Evolutionary conservation across 1,140 invertebrate species (phyloP).

Genomic region (Zaprionus inermis): DNA sequence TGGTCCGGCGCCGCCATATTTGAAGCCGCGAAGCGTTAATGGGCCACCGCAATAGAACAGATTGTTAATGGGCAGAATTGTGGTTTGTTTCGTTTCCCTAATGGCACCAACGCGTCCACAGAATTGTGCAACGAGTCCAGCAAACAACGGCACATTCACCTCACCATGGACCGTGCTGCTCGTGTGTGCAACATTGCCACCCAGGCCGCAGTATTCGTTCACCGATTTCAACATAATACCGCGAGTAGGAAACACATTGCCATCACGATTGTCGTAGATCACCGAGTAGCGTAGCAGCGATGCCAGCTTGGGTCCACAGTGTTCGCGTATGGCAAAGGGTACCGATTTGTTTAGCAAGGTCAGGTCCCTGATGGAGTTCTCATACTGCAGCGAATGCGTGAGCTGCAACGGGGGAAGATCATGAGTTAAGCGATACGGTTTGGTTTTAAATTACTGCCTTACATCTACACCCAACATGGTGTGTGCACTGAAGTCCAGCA

Average conservation of each 20-base stretch:
- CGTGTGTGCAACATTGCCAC: conserved; percentile 75
- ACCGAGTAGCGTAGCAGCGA: conserved; percentile 78
- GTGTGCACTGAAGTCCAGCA: conserved; percentile 70
- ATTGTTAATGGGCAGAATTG: conserved; percentile 71
- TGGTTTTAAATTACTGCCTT: neutral
- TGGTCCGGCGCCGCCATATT: conserved; percentile 75
- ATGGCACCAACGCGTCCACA: conserved; percentile 75
- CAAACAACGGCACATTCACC: conserved; percentile 75
- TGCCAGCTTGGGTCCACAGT: conserved; percentile 79
- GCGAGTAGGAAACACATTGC: conserved; percentile 73
- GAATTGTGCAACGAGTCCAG: conserved; percentile 73
- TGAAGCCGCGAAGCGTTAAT: conserved; percentile 74
- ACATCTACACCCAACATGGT: conserved; percentile 74
- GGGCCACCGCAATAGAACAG: conserved; percentile 82
- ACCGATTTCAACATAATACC: conserved; percentile 74
- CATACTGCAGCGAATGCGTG: conserved; percentile 82
- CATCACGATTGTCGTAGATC: conserved; percentile 75
- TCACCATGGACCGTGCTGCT: conserved; percentile 78
- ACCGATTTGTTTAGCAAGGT: conserved; percentile 67
- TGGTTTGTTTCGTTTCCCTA: conserved; percentile 68
- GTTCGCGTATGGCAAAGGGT: conserved; percentile 78
- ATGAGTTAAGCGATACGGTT: neutral
- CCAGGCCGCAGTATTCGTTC: conserved; percentile 79
- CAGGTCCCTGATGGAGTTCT: conserved; percentile 75
- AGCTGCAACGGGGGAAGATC: conserved; percentile 50